phyloP scores from a whole-genome alignment of 2,113 vertebrate species.

The Sinosuthora webbiana region DNA sequence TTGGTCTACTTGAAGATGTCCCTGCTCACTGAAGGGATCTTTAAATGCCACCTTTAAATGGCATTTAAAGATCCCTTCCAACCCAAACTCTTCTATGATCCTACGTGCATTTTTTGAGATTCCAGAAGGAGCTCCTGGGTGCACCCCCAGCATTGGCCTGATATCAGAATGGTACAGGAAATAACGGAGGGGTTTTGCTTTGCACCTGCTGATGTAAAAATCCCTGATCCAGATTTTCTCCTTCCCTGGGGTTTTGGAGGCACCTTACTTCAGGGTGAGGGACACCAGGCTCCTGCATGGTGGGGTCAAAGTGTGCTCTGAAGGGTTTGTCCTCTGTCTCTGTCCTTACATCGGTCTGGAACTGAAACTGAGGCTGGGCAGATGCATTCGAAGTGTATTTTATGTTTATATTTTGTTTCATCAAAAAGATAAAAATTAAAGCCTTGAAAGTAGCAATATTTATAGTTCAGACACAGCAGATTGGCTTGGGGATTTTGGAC shows the following conservation, averaged over 20 bases:
- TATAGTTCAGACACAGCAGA: not conserved
- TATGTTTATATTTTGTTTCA: not conserved
- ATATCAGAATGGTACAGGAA: not conserved
- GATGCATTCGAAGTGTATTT: not conserved
- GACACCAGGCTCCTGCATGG: rapidly evolving
- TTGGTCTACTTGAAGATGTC: not conserved
- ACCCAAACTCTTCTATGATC: not conserved
- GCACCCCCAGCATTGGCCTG: not conserved
- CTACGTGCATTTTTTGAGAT: rapidly evolving
- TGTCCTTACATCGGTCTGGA: not conserved
- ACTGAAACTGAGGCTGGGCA: not conserved
- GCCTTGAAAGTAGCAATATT: not conserved
- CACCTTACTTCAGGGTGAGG: not conserved
- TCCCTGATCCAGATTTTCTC: not conserved
- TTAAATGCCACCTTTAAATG: too few relatives aligned
- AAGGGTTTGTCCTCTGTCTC: not conserved
- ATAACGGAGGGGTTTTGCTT: not conserved
- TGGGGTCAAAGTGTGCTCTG: not conserved
- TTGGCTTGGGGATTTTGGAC: not conserved
- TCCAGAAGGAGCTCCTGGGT: not conserved
- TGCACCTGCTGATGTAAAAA: not conserved
- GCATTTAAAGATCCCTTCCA: not conserved
- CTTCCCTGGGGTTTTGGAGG: not conserved
- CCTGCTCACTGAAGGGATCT: not conserved
- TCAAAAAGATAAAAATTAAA: not conserved